Percentiles rank a stretch among this genome's conserved stretches.
Evolutionary conservation across 2,888 invertebrate genomes (phyloP).

Genomic region (Phengaris arion): DNA sequence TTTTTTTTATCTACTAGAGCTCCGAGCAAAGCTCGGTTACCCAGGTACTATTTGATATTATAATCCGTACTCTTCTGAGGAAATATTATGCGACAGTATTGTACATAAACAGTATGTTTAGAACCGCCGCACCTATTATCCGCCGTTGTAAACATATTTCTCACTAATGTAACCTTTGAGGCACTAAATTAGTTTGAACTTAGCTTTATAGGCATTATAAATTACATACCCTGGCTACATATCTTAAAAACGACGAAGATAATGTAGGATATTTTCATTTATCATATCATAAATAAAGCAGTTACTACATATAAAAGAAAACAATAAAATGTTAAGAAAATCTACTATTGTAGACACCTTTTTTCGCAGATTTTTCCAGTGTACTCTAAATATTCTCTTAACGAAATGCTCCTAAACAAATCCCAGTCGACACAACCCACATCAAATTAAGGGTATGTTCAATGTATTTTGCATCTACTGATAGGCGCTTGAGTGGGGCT

Average conservation of each 20-base stretch:
- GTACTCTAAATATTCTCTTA: not conserved
- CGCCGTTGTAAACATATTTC: not conserved
- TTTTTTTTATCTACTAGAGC: no score
- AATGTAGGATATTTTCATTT: no score
- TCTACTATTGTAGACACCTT: not conserved
- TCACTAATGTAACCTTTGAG: not conserved
- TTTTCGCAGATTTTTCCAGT: not conserved
- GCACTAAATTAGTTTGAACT: not conserved
- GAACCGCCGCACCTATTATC: not conserved
- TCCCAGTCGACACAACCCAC: conserved; percentile 55
- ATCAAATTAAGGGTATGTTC: conserved; percentile 62
- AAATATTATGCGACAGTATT: no score
- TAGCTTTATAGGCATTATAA: no score
- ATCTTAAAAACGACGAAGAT: not conserved
- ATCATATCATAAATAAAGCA: no score
- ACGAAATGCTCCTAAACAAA: conserved; percentile 47
- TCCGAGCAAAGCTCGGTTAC: no score
- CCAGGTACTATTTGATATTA: no score
- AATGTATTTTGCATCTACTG: conserved; percentile 54
- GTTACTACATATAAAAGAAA: no score
- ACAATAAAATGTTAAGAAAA: not conserved
- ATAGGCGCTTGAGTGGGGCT: not conserved
- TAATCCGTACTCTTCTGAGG: no score
- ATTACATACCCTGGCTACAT: no score
- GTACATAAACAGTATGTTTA: not conserved